Evolutionary conservation across 2,113 vertebrate species (phyloP).

Genomic region (Desmodus rotundus): DNA sequence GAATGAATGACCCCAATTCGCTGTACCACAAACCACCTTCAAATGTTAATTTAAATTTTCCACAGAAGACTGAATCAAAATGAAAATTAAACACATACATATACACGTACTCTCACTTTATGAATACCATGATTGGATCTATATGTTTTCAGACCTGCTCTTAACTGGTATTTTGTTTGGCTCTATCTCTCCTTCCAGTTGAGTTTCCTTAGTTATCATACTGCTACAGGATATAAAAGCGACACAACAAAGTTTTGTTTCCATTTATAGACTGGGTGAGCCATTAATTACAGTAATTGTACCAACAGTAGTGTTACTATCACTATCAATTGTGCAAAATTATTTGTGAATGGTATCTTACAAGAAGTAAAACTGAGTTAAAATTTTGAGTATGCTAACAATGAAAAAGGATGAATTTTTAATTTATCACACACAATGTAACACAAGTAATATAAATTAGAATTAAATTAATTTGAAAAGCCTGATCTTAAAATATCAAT

Average conservation of each 20-base stretch:
- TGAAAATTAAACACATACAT: neutral
- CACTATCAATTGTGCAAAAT: neutral
- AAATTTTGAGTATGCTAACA: neutral
- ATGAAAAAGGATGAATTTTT: conserved; percentile 4
- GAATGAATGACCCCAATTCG: neutral
- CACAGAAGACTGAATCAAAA: conserved; percentile 19
- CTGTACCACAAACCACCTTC: neutral
- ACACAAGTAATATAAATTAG: neutral
- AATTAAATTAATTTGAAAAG: conserved; percentile 21
- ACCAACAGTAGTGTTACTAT: neutral
- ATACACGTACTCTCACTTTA: neutral
- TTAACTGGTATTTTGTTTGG: neutral
- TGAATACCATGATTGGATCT: neutral
- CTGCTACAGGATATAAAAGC: neutral
- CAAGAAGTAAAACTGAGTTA: conserved; percentile 3
- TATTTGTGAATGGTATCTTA: conserved; percentile 8
- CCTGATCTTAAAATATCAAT: neutral
- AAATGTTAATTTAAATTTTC: neutral
- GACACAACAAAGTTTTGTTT: neutral
- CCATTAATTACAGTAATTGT: neutral
- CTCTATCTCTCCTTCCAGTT: neutral
- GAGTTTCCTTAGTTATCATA: neutral
- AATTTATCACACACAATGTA: neutral
- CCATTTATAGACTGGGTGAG: neutral
- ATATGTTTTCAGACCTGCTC: neutral